Conservation (phyloP, 2,113 vertebrate genomes). For the Chlorodrepanis virens region DNA sequence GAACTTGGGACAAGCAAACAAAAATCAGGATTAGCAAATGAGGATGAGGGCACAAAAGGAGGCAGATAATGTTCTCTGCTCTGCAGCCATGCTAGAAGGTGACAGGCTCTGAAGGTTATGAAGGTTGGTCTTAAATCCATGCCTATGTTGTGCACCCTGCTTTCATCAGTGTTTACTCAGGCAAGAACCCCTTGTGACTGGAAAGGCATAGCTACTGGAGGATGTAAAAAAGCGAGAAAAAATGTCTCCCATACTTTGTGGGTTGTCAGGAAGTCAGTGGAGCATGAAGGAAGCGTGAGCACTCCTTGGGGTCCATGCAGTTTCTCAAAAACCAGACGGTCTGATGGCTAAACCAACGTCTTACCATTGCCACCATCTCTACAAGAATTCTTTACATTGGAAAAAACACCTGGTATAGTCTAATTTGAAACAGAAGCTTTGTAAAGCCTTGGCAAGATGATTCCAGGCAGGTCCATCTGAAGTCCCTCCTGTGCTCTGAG, state of each 20-base stretch:
- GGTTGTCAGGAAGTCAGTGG: neutral
- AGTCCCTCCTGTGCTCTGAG: neutral
- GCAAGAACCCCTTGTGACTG: neutral
- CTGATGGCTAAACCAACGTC: neutral
- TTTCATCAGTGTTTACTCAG: neutral
- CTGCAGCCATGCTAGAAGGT: neutral
- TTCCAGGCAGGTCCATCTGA: neutral
- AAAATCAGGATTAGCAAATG: neutral
- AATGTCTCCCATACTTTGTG: neutral
- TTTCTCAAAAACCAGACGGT: neutral
- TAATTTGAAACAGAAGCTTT: neutral
- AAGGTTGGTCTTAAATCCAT: neutral
- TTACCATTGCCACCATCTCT: neutral
- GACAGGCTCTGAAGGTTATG: neutral
- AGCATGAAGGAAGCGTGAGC: rapidly evolving
- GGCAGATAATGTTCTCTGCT: neutral
- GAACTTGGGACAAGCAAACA: neutral
- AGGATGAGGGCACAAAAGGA: neutral
- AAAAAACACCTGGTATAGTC: neutral
- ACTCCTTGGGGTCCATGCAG: rapidly evolving
- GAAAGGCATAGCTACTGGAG: neutral
- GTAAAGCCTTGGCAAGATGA: neutral
- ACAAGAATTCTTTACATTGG: neutral
- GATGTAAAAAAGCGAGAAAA: neutral
- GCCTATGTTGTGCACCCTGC: neutral